phyloP scores from a whole-genome alignment of 2,797 vertebrate genomes.

The Glossophaga mutica region DNA sequence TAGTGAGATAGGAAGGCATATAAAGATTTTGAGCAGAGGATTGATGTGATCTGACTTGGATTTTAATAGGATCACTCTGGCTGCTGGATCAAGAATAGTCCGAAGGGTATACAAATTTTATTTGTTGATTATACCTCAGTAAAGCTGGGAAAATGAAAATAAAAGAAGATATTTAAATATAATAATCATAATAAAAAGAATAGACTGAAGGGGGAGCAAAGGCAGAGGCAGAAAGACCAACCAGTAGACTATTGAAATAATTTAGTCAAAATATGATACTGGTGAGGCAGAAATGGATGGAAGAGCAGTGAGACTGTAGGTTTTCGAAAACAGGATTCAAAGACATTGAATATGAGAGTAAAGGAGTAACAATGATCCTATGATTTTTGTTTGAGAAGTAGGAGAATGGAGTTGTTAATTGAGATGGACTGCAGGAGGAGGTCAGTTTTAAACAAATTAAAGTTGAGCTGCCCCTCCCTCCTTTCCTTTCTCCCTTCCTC shows the following conservation, averaged over 20 bases:
- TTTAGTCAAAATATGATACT: background rate
- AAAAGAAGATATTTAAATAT: background rate
- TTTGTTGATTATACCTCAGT: background rate
- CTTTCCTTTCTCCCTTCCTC: too few species aligned
- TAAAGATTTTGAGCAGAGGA: slow-evolving; percentile 14
- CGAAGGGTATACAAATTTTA: background rate
- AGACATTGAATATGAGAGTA: background rate
- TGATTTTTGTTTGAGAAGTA: background rate
- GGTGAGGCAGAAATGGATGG: background rate
- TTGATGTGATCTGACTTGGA: background rate
- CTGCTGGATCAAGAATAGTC: background rate
- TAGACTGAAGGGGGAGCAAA: background rate
- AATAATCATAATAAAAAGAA: background rate
- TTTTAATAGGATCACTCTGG: background rate
- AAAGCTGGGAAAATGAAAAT: background rate
- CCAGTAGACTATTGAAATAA: slow-evolving; percentile 1
- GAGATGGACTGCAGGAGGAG: background rate
- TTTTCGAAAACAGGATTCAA: slow-evolving; percentile 30
- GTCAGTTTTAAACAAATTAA: background rate
- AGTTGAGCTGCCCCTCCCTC: background rate
- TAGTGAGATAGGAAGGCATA: background rate
- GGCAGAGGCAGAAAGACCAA: background rate
- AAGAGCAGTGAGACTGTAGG: background rate
- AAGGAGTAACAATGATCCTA: background rate
- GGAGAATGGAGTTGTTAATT: background rate